These are phyloP conservation scores for Apodemia arnacis DNA, from an alignment of 2,888 invertebrate species.

Conservation along the genomic window DNA sequence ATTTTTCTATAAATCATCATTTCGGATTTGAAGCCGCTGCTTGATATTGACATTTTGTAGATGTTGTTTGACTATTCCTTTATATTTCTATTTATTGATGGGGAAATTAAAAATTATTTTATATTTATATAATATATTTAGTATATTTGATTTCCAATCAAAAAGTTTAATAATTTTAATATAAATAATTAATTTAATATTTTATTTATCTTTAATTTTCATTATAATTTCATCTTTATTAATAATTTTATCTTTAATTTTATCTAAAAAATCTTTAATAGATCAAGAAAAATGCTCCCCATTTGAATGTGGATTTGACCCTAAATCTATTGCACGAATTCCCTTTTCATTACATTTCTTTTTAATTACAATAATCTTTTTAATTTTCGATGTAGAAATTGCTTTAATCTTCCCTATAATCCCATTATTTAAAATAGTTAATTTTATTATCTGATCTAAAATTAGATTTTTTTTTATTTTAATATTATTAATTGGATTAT, in stretches of 20 bases:
- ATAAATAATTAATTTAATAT: conserved; percentile 94
- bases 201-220: conserved; percentile 88
- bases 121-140: conserved; percentile 96
- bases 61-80: conserved; percentile 90
- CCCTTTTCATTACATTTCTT: conserved; percentile 93
- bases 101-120: conserved; percentile 91
- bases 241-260: conserved; percentile 91
- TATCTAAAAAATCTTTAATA: conserved; percentile 94
- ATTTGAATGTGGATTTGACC: conserved; percentile 93
- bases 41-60: conserved; percentile 91
- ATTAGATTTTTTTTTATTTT: conserved; percentile 91
- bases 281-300: conserved; percentile 96
- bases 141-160: conserved; percentile 98
- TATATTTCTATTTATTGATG: conserved; percentile 97
- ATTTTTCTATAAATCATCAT: conserved; percentile 90
- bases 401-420: conserved; percentile 95
- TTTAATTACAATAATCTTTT: conserved; percentile 97
- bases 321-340: conserved; percentile 90
- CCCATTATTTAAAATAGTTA: conserved; percentile 89
- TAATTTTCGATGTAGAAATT: conserved; percentile 98
- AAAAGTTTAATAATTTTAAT: conserved; percentile 94
- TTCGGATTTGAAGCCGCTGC: conserved; percentile 82
- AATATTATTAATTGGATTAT: conserved; percentile 90
- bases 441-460: conserved; percentile 88
- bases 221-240: conserved; percentile 91